Evolutionary conservation across 1,140 invertebrate genomes (phyloP).

Genomic region (Thrips palmi): DNA sequence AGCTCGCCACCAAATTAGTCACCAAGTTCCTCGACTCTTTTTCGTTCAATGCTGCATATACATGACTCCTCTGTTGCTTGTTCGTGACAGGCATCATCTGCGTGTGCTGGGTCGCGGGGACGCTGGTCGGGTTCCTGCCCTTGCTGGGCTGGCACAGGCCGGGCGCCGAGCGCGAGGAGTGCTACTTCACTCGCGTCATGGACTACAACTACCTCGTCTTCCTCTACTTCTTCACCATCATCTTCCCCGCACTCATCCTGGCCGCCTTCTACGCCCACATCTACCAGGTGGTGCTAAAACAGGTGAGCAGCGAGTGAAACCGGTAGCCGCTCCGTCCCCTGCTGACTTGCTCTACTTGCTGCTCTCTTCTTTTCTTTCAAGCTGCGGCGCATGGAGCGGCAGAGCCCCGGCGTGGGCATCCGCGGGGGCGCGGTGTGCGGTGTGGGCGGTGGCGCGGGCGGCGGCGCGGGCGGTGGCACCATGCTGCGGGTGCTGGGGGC

Average conservation of each 20-base stretch:
- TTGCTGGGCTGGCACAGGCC: slow-evolving; percentile 68
- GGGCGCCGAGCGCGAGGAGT: slow-evolving; percentile 29
- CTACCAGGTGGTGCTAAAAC: slow-evolving; percentile 69
- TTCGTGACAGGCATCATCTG: slow-evolving; percentile 58
- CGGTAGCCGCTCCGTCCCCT: no score
- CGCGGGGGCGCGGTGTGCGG: slow-evolving; percentile 17
- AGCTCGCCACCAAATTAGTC: not conserved
- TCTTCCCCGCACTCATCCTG: slow-evolving; percentile 64
- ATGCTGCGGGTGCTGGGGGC: slow-evolving; percentile 62
- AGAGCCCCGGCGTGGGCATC: slow-evolving; percentile 17
- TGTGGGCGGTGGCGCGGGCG: slow-evolving; percentile 20
- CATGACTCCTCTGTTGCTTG: slow-evolving; percentile 12
- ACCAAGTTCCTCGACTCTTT: not conserved
- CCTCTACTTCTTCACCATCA: slow-evolving; percentile 73
- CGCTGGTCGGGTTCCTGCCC: slow-evolving; percentile 61
- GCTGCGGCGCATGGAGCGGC: slow-evolving; percentile 11
- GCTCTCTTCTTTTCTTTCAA: not conserved
- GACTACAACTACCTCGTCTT: slow-evolving; percentile 75
- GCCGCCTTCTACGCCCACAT: slow-evolving; percentile 75
- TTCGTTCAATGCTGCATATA: not conserved
- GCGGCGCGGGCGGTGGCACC: slow-evolving; percentile 28
- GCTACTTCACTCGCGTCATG: slow-evolving; percentile 72
- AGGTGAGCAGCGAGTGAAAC: slow-evolving; percentile 33
- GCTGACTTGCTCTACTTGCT: not conserved
- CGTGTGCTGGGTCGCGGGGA: slow-evolving; percentile 64